Evolutionary conservation across 2,888 invertebrate genomes (phyloP).

Genomic region (Sminthurides aquaticus): DNA sequence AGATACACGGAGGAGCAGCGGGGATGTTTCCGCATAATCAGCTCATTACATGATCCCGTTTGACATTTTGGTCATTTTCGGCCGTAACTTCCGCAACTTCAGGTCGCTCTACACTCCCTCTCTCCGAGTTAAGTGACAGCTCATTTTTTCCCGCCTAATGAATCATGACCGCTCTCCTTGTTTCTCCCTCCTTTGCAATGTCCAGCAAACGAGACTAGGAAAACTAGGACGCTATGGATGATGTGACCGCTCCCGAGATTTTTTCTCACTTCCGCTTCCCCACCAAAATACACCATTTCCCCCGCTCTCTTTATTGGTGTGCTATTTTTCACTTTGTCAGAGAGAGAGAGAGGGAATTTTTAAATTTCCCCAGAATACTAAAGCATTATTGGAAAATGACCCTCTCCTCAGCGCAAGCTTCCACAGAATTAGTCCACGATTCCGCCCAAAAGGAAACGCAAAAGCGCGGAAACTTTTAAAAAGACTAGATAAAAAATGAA

Average conservation of each 20-base stretch:
- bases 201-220: no score
- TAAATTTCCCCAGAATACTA: neutral
- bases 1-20: no score
- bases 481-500: neutral
- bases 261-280: no score
- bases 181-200: slow-evolving; percentile 9
- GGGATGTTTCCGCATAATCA: slow-evolving; percentile 31
- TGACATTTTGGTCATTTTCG: slow-evolving; percentile 33
- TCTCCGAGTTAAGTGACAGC: slow-evolving; percentile 28
- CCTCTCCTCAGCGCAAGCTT: no score
- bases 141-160: slow-evolving; percentile 34
- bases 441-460: neutral
- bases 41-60: slow-evolving; percentile 31
- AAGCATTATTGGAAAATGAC: no score
- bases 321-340: neutral
- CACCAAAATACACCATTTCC: neutral
- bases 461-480: neutral
- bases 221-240: no score
- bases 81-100: slow-evolving; percentile 26
- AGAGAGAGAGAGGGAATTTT: neutral
- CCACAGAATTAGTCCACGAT: no score
- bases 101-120: slow-evolving; percentile 10
- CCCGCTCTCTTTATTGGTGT: no score
- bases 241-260: no score
- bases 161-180: slow-evolving; percentile 29